Evolutionary conservation across 1,140 invertebrate species (phyloP).

Genomic region (Paralvinella palmiformis): DNA sequence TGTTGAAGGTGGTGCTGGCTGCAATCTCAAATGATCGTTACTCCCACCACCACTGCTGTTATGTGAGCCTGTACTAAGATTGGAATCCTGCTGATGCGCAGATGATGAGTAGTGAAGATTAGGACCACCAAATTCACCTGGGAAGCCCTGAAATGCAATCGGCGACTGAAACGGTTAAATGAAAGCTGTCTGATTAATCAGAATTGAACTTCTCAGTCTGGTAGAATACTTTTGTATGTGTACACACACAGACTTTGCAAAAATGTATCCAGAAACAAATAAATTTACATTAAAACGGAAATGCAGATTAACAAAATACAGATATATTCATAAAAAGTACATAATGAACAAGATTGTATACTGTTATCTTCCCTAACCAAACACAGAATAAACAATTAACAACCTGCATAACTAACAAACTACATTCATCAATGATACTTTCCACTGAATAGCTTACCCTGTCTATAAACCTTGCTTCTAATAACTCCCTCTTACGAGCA

Average conservation of each 20-base stretch:
- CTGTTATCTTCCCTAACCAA: too few species aligned
- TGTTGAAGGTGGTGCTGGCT: too few species aligned
- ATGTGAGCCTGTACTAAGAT: conserved; percentile 1
- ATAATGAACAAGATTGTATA: too few species aligned
- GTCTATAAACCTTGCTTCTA: conserved; percentile 7
- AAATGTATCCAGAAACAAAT: neutral
- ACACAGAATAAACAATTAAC: too few species aligned
- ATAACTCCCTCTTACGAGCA: neutral
- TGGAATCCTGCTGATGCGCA: neutral
- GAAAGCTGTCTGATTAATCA: neutral
- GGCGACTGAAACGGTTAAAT: neutral
- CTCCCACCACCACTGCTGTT: neutral
- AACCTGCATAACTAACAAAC: too few species aligned
- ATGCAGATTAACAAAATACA: neutral
- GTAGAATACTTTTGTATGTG: neutral
- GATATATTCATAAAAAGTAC: neutral
- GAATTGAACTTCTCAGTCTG: neutral
- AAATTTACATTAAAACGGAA: neutral
- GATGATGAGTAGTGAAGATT: neutral
- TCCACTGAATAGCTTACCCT: neutral
- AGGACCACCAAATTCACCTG: too few species aligned
- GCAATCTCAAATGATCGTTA: neutral
- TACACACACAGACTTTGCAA: neutral
- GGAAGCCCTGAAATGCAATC: neutral
- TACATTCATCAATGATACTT: too few species aligned